Base-by-base conservation (phyloP, 1,140 invertebrate species). In the Steinernema feltiae region DNA sequence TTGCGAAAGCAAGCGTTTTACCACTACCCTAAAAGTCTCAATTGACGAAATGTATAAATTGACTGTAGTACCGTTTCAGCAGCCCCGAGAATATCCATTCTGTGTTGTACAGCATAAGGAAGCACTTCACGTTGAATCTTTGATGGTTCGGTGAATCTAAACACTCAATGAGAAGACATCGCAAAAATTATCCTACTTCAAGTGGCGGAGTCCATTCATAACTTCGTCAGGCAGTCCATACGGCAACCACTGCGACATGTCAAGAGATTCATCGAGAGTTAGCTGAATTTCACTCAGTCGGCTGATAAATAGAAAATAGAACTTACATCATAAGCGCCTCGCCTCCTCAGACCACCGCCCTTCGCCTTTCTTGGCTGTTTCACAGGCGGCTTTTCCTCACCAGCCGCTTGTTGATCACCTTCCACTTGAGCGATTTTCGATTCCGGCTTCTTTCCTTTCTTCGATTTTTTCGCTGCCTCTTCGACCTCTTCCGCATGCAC, bases 1-100 rank as follows among this genome's bases (percentile, higher is more conserved):
- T 92, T 1, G 92, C 94, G 90, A 98, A 98, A 0, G 95, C 95
- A 46, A 98, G 88, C 0, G 95, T 98, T 89, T 98, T 98, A 0
- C 96, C 96, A 90, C 94, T 97, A 7, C 96, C 96, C 87, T 89
- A 74, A 79, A 78, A 72, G 30, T 77, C 21, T n/a, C 15, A 24
- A 30, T 29, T 77, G 29, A 78, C n/a, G n/a, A 77, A 72, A 74
- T 41, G 72, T 17, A 27, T 69, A n/a, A 71, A 24, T 21, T 72
- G 12, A n/a, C 17, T 31, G 17, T 12, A 79, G 15, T n/a, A 73
- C 69, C 0, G 95, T 98, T 89, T 97, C 94, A 15, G 95, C 95
- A 77, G 95, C 95, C 76, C 94, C 95, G n/a, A 98, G 87, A 82
- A 98, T 93, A 88, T 98, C 94, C 88, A 91, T 90, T 69, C 90